Evolutionary conservation across 2,797 vertebrate genomes (phyloP).

Genomic region (Myripristis jacobus): DNA sequence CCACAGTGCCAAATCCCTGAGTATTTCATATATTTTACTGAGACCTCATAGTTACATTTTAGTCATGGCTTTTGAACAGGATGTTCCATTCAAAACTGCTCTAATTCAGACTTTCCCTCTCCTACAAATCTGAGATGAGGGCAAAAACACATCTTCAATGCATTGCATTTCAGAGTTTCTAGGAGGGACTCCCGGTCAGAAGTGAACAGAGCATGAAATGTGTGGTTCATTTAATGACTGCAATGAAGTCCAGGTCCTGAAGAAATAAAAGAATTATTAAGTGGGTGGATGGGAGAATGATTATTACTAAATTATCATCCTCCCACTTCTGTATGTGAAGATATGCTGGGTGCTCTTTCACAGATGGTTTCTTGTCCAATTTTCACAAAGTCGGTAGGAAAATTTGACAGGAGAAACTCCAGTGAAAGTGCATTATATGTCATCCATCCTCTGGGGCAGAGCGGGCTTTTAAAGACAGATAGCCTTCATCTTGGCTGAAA

Average conservation of each 20-base stretch:
- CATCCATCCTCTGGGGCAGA: conserved; percentile 23
- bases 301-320: conserved; percentile 65
- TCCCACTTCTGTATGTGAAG: conserved; percentile 44
- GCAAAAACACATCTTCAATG: conserved; percentile 31
- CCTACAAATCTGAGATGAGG: conserved; percentile 23
- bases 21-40: not conserved
- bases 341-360: conserved; percentile 36
- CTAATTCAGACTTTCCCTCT: conserved; percentile 21
- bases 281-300: conserved; percentile 63
- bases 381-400: conserved; percentile 45
- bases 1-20: no score
- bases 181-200: conserved; percentile 58
- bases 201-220: conserved; percentile 42
- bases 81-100: conserved; percentile 15
- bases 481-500: conserved; percentile 21
- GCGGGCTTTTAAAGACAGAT: conserved; percentile 20
- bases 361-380: conserved; percentile 48
- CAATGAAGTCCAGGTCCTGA: conserved; percentile 56
- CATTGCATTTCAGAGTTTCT: conserved; percentile 39
- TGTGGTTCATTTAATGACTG: conserved; percentile 53
- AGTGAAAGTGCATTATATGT: conserved; percentile 34
- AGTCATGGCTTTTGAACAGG: not conserved
- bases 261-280: conserved; percentile 62
- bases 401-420: conserved; percentile 42
- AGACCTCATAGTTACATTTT: not conserved